phyloP scores from a whole-genome alignment of 2,797 vertebrate genomes.

The Pterois miles region DNA sequence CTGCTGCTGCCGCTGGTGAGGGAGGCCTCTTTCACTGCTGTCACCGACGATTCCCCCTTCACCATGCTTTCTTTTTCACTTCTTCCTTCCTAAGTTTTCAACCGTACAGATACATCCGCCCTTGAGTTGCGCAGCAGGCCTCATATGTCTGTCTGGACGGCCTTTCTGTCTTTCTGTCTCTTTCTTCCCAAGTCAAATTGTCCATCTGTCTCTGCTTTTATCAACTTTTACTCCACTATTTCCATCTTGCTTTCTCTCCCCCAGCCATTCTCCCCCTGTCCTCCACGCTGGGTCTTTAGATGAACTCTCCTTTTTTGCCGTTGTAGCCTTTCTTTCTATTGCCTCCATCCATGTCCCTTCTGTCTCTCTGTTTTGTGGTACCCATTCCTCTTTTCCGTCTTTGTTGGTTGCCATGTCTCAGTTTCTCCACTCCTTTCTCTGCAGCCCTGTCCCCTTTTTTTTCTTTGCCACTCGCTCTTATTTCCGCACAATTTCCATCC shows the following conservation, averaged over 20 bases:
- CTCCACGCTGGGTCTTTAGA: conserved; percentile 69
- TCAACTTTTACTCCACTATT: conserved; percentile 56
- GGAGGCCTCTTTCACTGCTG: conserved; percentile 67
- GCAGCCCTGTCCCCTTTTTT: conserved; percentile 28
- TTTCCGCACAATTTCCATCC: conserved; percentile 75
- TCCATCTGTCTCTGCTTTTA: conserved; percentile 70
- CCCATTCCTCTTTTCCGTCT: conserved; percentile 75
- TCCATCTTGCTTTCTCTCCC: conserved; percentile 54
- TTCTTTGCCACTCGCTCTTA: conserved; percentile 66
- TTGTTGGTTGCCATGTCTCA: conserved; percentile 72
- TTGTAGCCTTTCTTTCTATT: conserved; percentile 65
- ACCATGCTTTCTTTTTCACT: conserved; percentile 76
- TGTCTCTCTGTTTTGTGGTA: conserved; percentile 66
- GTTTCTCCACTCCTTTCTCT: conserved; percentile 73
- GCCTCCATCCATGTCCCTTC: conserved; percentile 62
- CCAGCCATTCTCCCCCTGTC: conserved; percentile 64
- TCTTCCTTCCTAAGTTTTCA: conserved; percentile 81
- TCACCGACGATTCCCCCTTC: conserved; percentile 76
- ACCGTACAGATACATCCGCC: conserved; percentile 76
- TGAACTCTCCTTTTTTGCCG: conserved; percentile 60
- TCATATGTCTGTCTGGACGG: conserved; percentile 60
- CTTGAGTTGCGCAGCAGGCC: conserved; percentile 66
- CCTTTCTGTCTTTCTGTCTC: conserved; percentile 56
- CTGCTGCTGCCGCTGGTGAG: conserved; percentile 46
- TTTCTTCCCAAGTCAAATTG: conserved; percentile 65